Percentiles rank a stretch among this genome's conserved stretches.
Conservation (phyloP, 2,113 vertebrate genomes). For the Tenrec ecaudatus region DNA sequence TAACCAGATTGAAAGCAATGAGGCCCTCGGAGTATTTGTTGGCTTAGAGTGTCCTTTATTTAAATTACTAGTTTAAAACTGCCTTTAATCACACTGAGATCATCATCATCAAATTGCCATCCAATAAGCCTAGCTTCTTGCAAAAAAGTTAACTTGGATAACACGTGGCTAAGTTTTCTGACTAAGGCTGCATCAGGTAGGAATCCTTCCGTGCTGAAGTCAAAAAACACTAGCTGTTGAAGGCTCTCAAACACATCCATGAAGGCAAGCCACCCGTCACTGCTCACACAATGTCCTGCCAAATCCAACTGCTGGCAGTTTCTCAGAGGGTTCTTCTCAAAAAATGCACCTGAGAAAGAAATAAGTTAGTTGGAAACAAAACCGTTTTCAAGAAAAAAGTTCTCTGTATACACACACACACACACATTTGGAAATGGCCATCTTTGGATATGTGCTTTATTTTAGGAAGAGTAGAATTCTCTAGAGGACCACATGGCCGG, state of each 20-base stretch:
- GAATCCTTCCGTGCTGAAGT: slow-evolving; percentile 79
- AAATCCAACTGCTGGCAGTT: slow-evolving; percentile 80
- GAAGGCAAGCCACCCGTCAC: slow-evolving; percentile 79
- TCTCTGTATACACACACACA: neutral
- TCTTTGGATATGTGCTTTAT: too few relatives aligned
- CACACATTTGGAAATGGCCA: too few relatives aligned
- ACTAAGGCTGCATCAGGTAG: slow-evolving; percentile 74
- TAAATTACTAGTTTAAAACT: slow-evolving; percentile 75
- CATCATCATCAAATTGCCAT: slow-evolving; percentile 79
- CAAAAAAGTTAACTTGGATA: slow-evolving; percentile 74
- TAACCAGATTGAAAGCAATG: neutral
- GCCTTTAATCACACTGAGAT: slow-evolving; percentile 76
- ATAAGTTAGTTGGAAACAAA: slow-evolving; percentile 29
- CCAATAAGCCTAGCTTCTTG: slow-evolving; percentile 76
- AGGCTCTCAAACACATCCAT: slow-evolving; percentile 69
- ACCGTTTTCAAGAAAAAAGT: neutral
- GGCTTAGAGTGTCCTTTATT: slow-evolving; percentile 15
- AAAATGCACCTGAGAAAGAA: slow-evolving; percentile 72
- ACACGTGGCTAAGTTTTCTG: slow-evolving; percentile 72
- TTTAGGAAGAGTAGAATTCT: neutral
- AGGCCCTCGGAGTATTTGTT: neutral
- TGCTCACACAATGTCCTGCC: slow-evolving; percentile 76
- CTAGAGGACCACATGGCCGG: too few relatives aligned
- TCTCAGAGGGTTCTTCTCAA: slow-evolving; percentile 64
- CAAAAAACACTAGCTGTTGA: slow-evolving; percentile 74